Percentiles rank a stretch among this genome's conserved stretches.
These are phyloP conservation scores for Lasioglossum marginatum DNA, from an alignment of 2,888 invertebrate species.

Conservation along the genomic window DNA sequence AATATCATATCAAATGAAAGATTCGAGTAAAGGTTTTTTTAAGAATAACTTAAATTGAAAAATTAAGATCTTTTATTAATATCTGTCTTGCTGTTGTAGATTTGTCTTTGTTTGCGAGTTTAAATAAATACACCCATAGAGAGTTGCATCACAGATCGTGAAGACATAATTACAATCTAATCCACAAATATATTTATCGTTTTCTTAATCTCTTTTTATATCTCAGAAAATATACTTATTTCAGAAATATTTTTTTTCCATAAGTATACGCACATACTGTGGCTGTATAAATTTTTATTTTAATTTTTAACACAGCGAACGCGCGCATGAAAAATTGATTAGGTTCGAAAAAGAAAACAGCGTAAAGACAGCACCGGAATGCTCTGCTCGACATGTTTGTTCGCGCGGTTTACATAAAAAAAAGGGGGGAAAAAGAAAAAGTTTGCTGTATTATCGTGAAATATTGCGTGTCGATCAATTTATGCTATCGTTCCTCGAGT, in stretches of 20 bases:
- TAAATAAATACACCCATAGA: conserved; percentile 50
- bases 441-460: conserved; percentile 37
- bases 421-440: conserved; percentile 24
- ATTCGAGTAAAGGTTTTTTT: conserved; percentile 9
- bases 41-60: conserved; percentile 60
- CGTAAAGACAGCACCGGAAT: conserved; percentile 81
- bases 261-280: conserved; percentile 16
- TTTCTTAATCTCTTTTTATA: conserved; percentile 25
- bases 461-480: conserved; percentile 21
- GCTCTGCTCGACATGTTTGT: conserved; percentile 76
- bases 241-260: conserved; percentile 19
- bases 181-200: conserved; percentile 43
- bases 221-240: conserved; percentile 42
- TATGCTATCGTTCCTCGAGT: conserved; percentile 13
- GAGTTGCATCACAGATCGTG: conserved; percentile 55
- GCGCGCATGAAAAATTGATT: conserved; percentile 45
- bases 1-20: conserved; percentile 25
- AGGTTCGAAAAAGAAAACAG: conserved; percentile 65
- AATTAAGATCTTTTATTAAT: conserved; percentile 67
- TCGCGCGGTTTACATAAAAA: neutral
- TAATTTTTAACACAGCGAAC: conserved; percentile 33
- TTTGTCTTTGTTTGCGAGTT: conserved; percentile 5
- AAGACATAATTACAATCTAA: conserved; percentile 59
- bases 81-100: conserved; percentile 7
- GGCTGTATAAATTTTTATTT: conserved; percentile 13